Evolutionary conservation across 2,888 invertebrate genomes (phyloP).

Genomic region (Pristionchus fissidentatus): DNA sequence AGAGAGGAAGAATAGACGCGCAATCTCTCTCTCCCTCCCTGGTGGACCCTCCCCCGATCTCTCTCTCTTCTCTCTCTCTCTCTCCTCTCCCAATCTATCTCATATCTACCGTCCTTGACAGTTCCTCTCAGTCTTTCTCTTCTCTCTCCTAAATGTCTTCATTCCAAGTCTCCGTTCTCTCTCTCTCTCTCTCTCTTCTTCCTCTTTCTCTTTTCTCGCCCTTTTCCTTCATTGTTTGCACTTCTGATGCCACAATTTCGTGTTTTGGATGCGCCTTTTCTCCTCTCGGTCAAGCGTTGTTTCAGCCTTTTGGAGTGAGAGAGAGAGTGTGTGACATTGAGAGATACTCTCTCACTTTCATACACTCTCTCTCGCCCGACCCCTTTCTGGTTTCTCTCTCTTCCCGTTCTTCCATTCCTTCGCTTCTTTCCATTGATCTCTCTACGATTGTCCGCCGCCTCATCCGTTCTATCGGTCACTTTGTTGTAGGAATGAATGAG

Average conservation of each 20-base stretch:
- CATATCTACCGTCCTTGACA: slow-evolving; percentile 34
- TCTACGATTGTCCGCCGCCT: too few species aligned
- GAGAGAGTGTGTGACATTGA: too few species aligned
- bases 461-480: too few species aligned
- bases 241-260: neutral
- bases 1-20: slow-evolving; percentile 23
- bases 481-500: too few species aligned
- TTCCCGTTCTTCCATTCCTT: neutral
- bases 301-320: too few species aligned
- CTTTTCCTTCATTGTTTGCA: neutral
- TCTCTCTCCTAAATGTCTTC: neutral
- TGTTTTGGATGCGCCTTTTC: neutral
- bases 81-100: slow-evolving; percentile 2
- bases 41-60: slow-evolving; percentile 3
- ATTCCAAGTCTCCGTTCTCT: too few species aligned
- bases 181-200: neutral
- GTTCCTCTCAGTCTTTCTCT: neutral
- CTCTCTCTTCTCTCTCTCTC: neutral
- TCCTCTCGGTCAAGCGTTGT: neutral
- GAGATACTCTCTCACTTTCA: slow-evolving; percentile 6
- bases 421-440: slow-evolving; percentile 6
- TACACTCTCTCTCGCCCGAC: neutral
- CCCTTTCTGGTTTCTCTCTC: neutral
- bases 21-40: slow-evolving; percentile 21
- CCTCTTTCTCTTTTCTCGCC: neutral